Percentiles rank a stretch among this genome's conserved stretches.
These are phyloP conservation scores for Gobio occitaniae DNA, from an alignment of 2,797 vertebrate genomes.

Conservation along the genomic window DNA sequence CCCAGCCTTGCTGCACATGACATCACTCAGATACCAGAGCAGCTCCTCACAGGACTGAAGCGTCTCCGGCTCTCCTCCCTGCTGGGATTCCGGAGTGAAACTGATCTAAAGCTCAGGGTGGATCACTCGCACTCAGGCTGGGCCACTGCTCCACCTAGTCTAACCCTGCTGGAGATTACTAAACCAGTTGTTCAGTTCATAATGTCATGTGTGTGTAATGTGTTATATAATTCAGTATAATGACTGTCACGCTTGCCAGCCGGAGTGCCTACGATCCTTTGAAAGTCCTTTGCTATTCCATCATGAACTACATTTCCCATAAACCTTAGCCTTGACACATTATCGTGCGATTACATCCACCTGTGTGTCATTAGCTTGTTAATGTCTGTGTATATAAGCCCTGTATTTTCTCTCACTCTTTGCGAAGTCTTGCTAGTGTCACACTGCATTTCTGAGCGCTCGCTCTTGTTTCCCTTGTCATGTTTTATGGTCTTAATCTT, in stretches of 20 bases:
- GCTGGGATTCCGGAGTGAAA: not conserved
- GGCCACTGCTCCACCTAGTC: constrained; percentile 13
- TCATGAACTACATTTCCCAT: too few species aligned
- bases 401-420: not conserved
- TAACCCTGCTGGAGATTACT: not conserved
- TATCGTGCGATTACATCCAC: not conserved
- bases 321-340: not conserved
- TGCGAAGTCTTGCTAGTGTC: not conserved
- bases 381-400: not conserved
- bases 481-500: not conserved
- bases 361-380: not conserved
- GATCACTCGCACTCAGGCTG: constrained; percentile 13
- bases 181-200: not conserved
- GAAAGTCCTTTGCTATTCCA: too few species aligned
- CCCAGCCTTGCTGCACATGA: constrained; percentile 69
- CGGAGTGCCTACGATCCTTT: too few species aligned
- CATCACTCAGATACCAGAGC: constrained; percentile 70
- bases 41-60: constrained; percentile 38
- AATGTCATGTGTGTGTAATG: not conserved
- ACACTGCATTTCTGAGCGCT: not conserved
- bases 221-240: not conserved
- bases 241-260: not conserved
- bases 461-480: not conserved
- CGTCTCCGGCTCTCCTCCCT: not conserved
- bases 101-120: constrained; percentile 14